Evolutionary conservation across 2,888 invertebrate species (phyloP), one percentile per base, ranked within the genome.

Genomic region (Spisula subtruncata): DNA sequence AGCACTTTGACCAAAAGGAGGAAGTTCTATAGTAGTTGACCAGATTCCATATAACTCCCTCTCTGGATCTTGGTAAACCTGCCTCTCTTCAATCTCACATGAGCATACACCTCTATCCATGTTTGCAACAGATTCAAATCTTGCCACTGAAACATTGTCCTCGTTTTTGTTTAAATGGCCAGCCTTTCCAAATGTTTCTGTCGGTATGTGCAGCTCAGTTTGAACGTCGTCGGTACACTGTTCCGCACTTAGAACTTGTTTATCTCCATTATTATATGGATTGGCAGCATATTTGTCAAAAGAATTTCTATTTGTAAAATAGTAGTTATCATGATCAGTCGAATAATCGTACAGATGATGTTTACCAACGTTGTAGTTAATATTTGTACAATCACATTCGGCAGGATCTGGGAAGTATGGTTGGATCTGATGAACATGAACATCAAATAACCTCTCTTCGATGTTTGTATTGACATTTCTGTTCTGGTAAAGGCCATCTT

Each of bases 401-500:
- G 20, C 25, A 6, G n/a, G 6, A 66, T 66, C n/a, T 66, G 25
- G 10, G n/a, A n/a, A 25, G 25, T 25, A 66, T 25, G 60, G 25
- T 1, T 4, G 60, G 25, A 25, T 8, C n/a, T 25, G n/a, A 6
- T n/a, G 60, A 66, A 25, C 60, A 6, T n/a, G 60, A 66, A 25
- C 60, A 25, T 4, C 25, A 25, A 66, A 66, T 12, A 25, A 25
- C n/a, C 10, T 20, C 25, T 66, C 60, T 66, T 66, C 60, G 25
- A 66, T 66, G 25, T 66, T 66, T 66, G 60, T 66, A 25, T 66
- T 66, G 25, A 66, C n/a, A 66, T 66, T 66, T 66, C 60, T 66
- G 60, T 66, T 66, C n/a, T 66, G 60, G 25, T 6, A 25, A 1
- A n/a, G 5, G 5, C 25, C 12, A n/a, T 25, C n/a, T 66, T 10